These are phyloP conservation scores for Littorina saxatilis DNA, from an alignment of 1,140 invertebrate genomes.

Conservation along the genomic window DNA sequence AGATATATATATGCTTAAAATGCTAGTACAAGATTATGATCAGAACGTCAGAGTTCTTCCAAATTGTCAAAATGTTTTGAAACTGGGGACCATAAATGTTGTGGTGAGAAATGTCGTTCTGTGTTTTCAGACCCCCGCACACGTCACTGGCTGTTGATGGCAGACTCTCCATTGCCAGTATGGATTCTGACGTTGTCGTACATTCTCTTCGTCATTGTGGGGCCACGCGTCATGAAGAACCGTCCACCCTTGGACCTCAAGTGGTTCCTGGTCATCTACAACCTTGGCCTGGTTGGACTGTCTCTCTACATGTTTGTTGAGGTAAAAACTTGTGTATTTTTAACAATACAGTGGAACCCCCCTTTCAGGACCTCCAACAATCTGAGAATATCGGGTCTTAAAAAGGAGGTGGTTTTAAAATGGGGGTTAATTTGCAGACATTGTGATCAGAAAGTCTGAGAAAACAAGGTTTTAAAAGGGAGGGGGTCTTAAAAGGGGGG, in stretches of 20 bases:
- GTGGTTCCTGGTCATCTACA: slow-evolving; percentile 88
- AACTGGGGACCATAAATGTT: not conserved
- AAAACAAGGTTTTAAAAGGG: too few relatives aligned
- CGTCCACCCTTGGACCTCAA: slow-evolving; percentile 89
- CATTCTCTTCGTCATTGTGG: slow-evolving; percentile 76
- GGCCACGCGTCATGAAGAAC: slow-evolving; percentile 91
- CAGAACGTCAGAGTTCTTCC: not conserved
- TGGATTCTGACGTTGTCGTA: slow-evolving; percentile 74
- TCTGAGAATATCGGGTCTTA: too few relatives aligned
- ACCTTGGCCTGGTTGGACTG: slow-evolving; percentile 89
- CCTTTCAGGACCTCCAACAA: too few relatives aligned
- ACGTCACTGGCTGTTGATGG: slow-evolving; percentile 76
- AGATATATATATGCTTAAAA: too few relatives aligned
- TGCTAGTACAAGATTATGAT: too few relatives aligned
- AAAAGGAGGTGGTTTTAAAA: too few relatives aligned
- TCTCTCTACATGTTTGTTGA: slow-evolving; percentile 83
- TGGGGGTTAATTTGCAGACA: too few relatives aligned
- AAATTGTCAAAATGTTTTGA: not conserved
- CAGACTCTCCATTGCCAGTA: slow-evolving; percentile 74
- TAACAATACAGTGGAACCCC: too few relatives aligned
- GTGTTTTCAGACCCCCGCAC: slow-evolving; percentile 77
- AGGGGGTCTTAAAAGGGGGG: too few relatives aligned
- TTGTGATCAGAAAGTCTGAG: too few relatives aligned
- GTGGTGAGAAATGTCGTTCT: not conserved
- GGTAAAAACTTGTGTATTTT: slow-evolving; percentile 50